Conservation (phyloP, 1,140 invertebrate species). For the Cydia strobilella region DNA sequence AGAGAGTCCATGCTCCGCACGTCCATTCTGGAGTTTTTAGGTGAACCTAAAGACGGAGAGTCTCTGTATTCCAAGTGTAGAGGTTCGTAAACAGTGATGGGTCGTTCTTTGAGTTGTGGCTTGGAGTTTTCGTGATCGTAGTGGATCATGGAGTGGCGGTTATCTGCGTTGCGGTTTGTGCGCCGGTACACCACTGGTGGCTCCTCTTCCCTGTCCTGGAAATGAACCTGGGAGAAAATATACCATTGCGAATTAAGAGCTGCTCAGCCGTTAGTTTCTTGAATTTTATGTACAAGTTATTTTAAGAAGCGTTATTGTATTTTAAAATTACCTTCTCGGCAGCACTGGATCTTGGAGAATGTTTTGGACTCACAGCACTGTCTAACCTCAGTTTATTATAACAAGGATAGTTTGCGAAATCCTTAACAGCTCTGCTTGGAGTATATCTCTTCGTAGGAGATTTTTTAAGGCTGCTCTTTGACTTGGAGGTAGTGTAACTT, state of each 20-base stretch:
- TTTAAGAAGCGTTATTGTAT: neutral
- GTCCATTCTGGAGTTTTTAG: slow-evolving; percentile 69
- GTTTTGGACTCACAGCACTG: slow-evolving; percentile 76
- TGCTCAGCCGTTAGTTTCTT: neutral
- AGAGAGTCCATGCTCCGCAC: slow-evolving; percentile 78
- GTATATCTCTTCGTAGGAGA: slow-evolving; percentile 70
- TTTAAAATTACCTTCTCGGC: slow-evolving; percentile 61
- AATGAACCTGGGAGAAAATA: slow-evolving; percentile 63
- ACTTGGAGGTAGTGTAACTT: slow-evolving; percentile 65
- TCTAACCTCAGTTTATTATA: slow-evolving; percentile 77
- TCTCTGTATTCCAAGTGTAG: slow-evolving; percentile 69
- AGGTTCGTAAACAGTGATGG: slow-evolving; percentile 69
- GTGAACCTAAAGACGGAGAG: slow-evolving; percentile 68
- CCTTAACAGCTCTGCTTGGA: slow-evolving; percentile 60
- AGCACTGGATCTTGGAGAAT: slow-evolving; percentile 60
- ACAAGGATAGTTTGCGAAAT: slow-evolving; percentile 62
- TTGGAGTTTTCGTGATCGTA: slow-evolving; percentile 71
- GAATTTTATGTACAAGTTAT: neutral
- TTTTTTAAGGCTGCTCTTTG: slow-evolving; percentile 73
- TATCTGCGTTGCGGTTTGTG: slow-evolving; percentile 62
- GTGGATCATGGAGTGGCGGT: slow-evolving; percentile 76
- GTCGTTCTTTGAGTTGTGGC: slow-evolving; percentile 68
- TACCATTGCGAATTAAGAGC: slow-evolving; percentile 5
- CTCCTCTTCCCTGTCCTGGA: slow-evolving; percentile 66
- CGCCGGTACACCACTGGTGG: slow-evolving; percentile 58